Base-by-base conservation (phyloP, 1,140 invertebrate species). In the Notospermus geniculatus region DNA sequence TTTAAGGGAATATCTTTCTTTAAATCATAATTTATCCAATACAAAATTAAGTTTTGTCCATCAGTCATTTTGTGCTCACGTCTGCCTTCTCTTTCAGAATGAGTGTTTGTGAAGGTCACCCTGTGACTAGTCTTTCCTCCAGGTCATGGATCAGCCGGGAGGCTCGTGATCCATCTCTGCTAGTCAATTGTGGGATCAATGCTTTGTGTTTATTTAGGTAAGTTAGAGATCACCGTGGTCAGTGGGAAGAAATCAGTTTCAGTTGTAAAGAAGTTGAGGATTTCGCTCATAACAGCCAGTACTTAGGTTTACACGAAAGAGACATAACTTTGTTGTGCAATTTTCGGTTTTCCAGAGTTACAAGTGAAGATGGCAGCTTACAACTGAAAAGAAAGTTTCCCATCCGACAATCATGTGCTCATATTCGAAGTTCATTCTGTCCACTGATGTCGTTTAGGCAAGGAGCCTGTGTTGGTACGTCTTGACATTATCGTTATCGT, bases 111-210 rank as follows among this genome's bases (percentile, higher is more conserved):
- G 86, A 87, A 87, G 70, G 81, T 79, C 65, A 84, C 86, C 71
- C 81, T 7, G 84, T 92, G 56, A 90, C 88, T 0, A 88, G 89
- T 82, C 84, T 93, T 53, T 88, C 88, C 57, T 90, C 89, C 82
- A 84, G 89, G 73, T 86, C 88, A n/a, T 92, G 91, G 90, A 86
- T 91, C 45, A 91, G 89, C 69, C 82, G 90, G 45, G 87, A 90
- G 77, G 85, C 87, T 25, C 83, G 88, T 57, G 89, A 91, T 81
- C 89, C 90, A 57, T 88, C 87, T 23, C 80, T 94, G 41, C 81
- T 94, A 11, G 88, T 90, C 41, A 93, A 90, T 80, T 88, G 87
- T 71, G 87, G 89, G 39, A 85, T 88, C 69, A 90, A 92, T 84
- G 84, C 86, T 32, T 83, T 93, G 13, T 86, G 86, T 64, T 80